Evolutionary conservation across 2,888 invertebrate genomes (phyloP), one percentile per base, ranked within the genome.

Genomic region (Hemithea aestivaria): DNA sequence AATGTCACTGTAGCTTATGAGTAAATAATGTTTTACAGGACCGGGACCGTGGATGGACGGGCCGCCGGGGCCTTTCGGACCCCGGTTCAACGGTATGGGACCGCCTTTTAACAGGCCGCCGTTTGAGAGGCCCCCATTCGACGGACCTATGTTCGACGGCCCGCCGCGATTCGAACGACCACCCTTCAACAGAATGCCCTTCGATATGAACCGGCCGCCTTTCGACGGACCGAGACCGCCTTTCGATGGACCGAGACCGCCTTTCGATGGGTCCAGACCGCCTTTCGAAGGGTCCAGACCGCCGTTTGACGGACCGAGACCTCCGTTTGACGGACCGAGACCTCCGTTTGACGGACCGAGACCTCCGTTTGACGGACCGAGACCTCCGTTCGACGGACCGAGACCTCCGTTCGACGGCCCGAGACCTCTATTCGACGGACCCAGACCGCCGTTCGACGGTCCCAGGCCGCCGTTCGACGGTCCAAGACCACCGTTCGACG

Each of bases 51-150:
- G 84, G 83, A 73, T 89, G 87, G 16, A 16, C 5, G 73, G 83
- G 44, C 64, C 63, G 43, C 59, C 74, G 37, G 67, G 66, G 1
- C 74, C 77, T 1, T 81, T 78, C 45, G 80, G 77, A 8, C 79
- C 82, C 2, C 66, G 85, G 2, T 88, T 85, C 53, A 85, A 83
- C 58, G 87, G 84, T 41, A 82, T 73, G 77, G 79, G 76, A 0
- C 75, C 59, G 0, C 62, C 63, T 0, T 78, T 73, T 42, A 73
- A 73, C 7, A 64, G 41, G 7, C 41, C 40, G 1, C 53, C 62
- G 0, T 70, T 70, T 42, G 72, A 66, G 7, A 49, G 67, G 2
- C 67, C 68, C 0, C 66, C 65, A 0, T 75, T 72, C 32, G 70
- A 73, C 24, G 68, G 67, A 0, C 61, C 56, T 1, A 48, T 63